Base-by-base conservation (phyloP, 1,140 invertebrate species). In the Drosophila melanogaster region DNA sequence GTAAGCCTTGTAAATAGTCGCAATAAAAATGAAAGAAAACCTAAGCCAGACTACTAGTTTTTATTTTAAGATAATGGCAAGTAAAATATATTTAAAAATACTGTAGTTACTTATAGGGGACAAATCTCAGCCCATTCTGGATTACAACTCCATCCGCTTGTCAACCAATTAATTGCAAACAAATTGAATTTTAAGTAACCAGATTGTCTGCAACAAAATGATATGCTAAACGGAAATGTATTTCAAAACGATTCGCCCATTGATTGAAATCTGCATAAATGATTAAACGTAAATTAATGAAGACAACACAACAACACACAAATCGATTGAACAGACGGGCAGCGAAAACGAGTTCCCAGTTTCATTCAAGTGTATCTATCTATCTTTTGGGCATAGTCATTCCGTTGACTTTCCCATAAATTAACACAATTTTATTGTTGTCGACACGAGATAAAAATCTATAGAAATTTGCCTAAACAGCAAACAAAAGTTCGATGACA, bases 401-500 rank as follows among this genome's bases (percentile, higher is more conserved):
- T 81, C 58, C 53, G 33, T 22, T 47, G 57, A 73, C 76, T 86
- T 83, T 86, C 84, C 79, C 79, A 86, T 86, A 86, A 86, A 86
- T 86, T 83, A 86, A 86, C 79, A 86, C 75, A 86, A 86, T 86
- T 86, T 86, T 87, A 86, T 87, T 87, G 80, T 84, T 87, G 83
- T 87, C 79, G 79, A 86, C 83, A 78, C 80, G 80, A 84, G 83
- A 86, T 86, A 65, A 58, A 75, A 75, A 86, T 86, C 83, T 60
- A 87, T 73, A 79, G 69, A 83, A 76, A 86, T 86, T 86, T 87
- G 83, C 78, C 84, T 89, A 87, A 87, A 89, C 76, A 87, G 79
- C 83, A 87, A 79, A 56, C 40, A 77, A 81, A 86, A 77, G 78
- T 57, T 57, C 46, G 55, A 77, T 54, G 59, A 74, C 71, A 79